phyloP scores from a whole-genome alignment of 2,113 vertebrate genomes.

The Callithrix jacchus region DNA sequence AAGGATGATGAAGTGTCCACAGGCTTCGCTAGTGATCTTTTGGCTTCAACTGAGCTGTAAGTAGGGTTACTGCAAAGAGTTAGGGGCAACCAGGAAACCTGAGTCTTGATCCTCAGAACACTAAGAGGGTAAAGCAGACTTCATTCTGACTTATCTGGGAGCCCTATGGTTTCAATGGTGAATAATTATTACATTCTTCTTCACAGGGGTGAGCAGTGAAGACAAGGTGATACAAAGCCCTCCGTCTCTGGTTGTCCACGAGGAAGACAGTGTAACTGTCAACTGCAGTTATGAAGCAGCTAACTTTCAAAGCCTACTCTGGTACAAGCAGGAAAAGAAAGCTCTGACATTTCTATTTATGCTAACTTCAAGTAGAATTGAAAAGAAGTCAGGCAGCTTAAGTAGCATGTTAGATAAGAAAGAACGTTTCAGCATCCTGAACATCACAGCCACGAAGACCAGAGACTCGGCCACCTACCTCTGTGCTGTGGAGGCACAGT shows the following conservation, averaged over 20 bases:
- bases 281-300: neutral
- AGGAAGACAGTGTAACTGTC: neutral
- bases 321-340: slow-evolving; percentile 13
- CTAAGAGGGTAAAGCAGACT: neutral
- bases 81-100: neutral
- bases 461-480: slow-evolving; percentile 14
- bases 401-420: neutral
- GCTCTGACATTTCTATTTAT: neutral
- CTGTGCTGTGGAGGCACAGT: neutral
- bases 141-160: neutral
- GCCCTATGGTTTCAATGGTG: neutral
- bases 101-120: neutral
- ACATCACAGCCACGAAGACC: neutral
- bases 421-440: neutral
- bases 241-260: neutral
- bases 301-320: neutral
- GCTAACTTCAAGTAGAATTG: neutral
- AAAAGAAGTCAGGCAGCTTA: slow-evolving; percentile 20
- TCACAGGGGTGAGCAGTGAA: slow-evolving; percentile 16
- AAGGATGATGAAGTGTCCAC: slow-evolving; percentile 12
- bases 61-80: neutral
- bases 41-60: slow-evolving; percentile 46
- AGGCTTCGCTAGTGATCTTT: neutral
- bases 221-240: slow-evolving; percentile 28
- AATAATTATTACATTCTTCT: neutral